phyloP scores from a whole-genome alignment of 2,113 vertebrate genomes.

The Sclerurus mexicanus region DNA sequence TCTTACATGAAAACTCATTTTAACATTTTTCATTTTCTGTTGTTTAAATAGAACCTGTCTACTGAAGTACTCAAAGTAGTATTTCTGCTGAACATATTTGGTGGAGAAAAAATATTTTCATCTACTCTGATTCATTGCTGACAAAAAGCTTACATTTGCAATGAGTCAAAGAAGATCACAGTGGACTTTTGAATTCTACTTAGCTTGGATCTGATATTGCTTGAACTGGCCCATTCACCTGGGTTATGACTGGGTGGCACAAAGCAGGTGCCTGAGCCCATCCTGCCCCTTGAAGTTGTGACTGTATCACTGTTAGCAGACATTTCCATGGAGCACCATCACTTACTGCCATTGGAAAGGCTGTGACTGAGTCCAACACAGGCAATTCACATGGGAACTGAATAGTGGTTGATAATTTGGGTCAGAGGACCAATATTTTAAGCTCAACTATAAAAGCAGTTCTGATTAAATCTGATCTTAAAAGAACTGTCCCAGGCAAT shows the following conservation, averaged over 20 bases:
- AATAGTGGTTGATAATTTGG: neutral
- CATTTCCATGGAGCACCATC: neutral
- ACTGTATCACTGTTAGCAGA: accelerated
- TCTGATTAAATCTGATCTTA: neutral
- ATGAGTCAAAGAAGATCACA: neutral
- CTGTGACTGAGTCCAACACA: neutral
- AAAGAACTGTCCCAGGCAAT: neutral
- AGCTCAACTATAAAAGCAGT: neutral
- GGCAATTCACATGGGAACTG: neutral
- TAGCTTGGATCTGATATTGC: neutral
- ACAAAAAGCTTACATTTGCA: neutral
- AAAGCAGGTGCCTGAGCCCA: accelerated
- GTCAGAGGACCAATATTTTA: neutral
- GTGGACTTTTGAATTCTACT: neutral
- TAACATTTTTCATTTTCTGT: neutral
- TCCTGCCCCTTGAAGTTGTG: neutral
- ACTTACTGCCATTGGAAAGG: neutral
- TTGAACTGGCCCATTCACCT: neutral
- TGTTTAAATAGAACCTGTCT: neutral
- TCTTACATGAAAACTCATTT: neutral
- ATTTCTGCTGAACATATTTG: neutral
- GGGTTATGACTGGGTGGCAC: neutral
- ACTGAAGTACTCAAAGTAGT: neutral
- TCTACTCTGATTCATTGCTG: neutral
- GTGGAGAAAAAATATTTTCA: neutral